A percentile compares a stretch with the other conserved stretches of the same genome.
phyloP scores from a whole-genome alignment of 1,140 invertebrate genomes.

The Pseudomyrmex concolor region DNA sequence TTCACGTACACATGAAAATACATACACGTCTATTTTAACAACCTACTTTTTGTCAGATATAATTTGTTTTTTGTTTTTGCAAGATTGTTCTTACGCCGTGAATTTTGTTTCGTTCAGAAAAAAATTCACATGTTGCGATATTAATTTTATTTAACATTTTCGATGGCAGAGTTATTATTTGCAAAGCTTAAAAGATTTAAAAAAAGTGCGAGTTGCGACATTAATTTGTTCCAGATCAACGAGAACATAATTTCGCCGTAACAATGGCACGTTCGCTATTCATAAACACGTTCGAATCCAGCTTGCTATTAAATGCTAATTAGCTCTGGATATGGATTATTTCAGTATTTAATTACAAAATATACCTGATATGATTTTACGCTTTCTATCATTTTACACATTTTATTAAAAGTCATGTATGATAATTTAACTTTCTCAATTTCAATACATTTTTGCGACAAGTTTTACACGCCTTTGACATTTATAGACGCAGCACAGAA shows the following conservation, averaged over 20 bases:
- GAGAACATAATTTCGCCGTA: constrained; percentile 33
- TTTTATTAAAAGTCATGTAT: background rate
- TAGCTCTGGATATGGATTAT: constrained; percentile 17
- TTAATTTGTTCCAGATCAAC: constrained; percentile 54
- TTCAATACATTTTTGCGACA: no score
- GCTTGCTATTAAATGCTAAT: constrained; percentile 45
- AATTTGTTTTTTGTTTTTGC: background rate
- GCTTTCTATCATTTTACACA: background rate
- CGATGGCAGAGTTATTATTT: constrained; percentile 37
- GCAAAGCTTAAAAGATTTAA: constrained; percentile 3
- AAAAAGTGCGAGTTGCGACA: constrained; percentile 1
- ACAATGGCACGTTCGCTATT: constrained; percentile 43
- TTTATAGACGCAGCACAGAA: background rate
- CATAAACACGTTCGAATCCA: constrained; percentile 45
- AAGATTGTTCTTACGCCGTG: background rate
- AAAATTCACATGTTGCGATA: background rate
- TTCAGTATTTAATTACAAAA: constrained; percentile 54
- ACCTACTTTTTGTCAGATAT: background rate
- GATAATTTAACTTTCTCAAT: constrained; percentile 17
- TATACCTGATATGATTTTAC: constrained; percentile 10
- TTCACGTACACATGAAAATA: background rate
- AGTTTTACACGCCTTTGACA: background rate
- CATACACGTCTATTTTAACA: constrained; percentile 7
- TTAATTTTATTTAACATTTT: constrained; percentile 10
- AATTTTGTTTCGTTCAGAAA: constrained; percentile 3